Evolutionary conservation across 2,113 vertebrate species (phyloP), one percentile per base, ranked within the genome.

Genomic region (Myodes glareolus): DNA sequence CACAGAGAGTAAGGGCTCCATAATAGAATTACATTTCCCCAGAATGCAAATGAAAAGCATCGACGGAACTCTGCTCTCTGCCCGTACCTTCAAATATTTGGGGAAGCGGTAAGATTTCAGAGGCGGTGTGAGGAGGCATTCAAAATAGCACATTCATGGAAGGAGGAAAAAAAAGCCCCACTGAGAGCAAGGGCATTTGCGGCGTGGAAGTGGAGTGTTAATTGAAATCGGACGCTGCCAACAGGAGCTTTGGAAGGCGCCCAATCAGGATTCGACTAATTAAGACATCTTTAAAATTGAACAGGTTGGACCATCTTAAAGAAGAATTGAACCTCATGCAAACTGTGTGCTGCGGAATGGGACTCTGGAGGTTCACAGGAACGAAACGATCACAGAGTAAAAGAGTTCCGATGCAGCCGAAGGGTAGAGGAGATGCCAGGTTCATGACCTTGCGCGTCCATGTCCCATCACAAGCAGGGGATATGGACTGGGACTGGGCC

Each of bases 251-350:
- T 99, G 99, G 99, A 99, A 98, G 97, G 97, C 98, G 97, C 99
- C 99, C 98, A 98, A 98, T 99, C 98, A 99, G 98, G 98, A 99
- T 99, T 98, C 98, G 98, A 98, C 98, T 99, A 99, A 99, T 99
- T 99, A 99, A 99, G 98, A 99, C 98, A 98, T 99, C 98, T 99
- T 98, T 98, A 98, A 98, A 98, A 98, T 55, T 88, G 98, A 98
- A 97, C 98, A 99, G 98, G 98, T 98, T 99, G 98, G 97, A 97
- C 97, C 94, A 95, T 98, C 98, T 98, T 98, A 98, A 98, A 98
- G 98, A 98, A 97, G 97, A 98, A 98, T 96, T 95, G 98, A 97
- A 98, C 98, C 95, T 76, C 97, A 95, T 47, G 93, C 91, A 95
- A 97, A 91, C 91, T 81, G 23, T 31, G 50, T 80, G 94, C 94